Percentiles rank a stretch among this genome's conserved stretches.
These are phyloP conservation scores for Andrena haemorrhoa DNA, from an alignment of 2,888 invertebrate genomes.

Conservation along the genomic window DNA sequence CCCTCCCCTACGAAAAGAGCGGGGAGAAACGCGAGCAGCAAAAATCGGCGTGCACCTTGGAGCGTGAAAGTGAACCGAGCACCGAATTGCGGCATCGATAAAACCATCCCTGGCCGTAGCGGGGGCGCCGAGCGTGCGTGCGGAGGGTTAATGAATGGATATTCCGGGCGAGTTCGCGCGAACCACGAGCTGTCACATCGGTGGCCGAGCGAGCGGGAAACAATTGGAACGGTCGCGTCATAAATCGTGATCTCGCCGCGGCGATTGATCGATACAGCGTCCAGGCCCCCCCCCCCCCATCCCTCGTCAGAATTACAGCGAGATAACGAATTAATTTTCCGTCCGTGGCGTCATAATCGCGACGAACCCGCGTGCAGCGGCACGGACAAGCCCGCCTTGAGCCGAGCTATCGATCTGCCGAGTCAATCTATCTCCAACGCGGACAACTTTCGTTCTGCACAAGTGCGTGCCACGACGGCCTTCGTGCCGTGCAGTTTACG, in stretches of 20 bases:
- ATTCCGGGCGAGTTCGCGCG: slow-evolving; percentile 41
- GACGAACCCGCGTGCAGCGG: slow-evolving; percentile 7
- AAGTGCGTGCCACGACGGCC: no score
- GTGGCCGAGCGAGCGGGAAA: slow-evolving; percentile 30
- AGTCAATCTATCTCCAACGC: neutral
- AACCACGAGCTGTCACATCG: slow-evolving; percentile 35
- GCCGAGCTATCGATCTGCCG: slow-evolving; percentile 14
- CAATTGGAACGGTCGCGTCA: slow-evolving; percentile 38
- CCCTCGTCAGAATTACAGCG: slow-evolving; percentile 38
- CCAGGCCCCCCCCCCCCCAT: no score
- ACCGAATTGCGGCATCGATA: slow-evolving; percentile 30
- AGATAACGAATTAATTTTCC: slow-evolving; percentile 52
- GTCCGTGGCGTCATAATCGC: slow-evolving; percentile 14
- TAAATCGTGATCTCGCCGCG: slow-evolving; percentile 49
- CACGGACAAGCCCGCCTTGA: neutral
- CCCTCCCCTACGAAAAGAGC: neutral
- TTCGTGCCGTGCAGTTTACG: no score
- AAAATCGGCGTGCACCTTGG: slow-evolving; percentile 13
- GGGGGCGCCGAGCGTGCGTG: slow-evolving; percentile 25
- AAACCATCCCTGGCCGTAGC: slow-evolving; percentile 31
- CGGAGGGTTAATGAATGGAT: slow-evolving; percentile 56
- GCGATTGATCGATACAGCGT: slow-evolving; percentile 50
- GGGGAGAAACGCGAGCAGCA: neutral
- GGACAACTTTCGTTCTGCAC: no score
- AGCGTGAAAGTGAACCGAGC: slow-evolving; percentile 14